Conservation (phyloP, 1,140 invertebrate genomes). For the Pseudomyrmex sp. region DNA sequence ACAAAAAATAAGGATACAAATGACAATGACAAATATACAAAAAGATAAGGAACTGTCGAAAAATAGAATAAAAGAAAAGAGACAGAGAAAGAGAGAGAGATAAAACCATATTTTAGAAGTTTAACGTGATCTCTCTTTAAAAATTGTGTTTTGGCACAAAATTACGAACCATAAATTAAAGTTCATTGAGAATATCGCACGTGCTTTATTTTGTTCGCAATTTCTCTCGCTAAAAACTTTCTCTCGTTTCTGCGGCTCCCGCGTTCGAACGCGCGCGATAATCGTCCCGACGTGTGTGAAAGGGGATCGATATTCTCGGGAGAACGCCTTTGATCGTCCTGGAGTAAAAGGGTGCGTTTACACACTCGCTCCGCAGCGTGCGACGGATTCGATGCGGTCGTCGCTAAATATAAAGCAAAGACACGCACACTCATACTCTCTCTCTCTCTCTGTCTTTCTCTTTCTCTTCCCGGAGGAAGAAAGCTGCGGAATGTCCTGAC, state of each 20-base stretch:
- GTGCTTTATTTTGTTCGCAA: background rate
- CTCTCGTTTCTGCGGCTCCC: conserved; percentile 35
- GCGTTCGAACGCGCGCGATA: conserved; percentile 37
- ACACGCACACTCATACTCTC: conserved; percentile 13
- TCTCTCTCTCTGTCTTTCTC: no score
- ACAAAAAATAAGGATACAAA: no score
- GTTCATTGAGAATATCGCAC: background rate
- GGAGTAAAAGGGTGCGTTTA: conserved; percentile 63
- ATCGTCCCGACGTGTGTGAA: conserved; percentile 11
- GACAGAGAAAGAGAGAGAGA: no score
- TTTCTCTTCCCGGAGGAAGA: conserved; percentile 25
- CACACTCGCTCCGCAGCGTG: conserved; percentile 49
- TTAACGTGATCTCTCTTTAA: no score
- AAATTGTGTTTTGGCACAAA: no score
- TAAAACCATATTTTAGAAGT: no score
- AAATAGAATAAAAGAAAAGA: no score
- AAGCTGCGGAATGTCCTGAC: conserved; percentile 76
- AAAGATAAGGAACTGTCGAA: no score
- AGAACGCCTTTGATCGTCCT: conserved; percentile 61
- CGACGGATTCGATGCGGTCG: conserved; percentile 66
- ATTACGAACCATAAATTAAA: no score
- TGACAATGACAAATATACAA: no score
- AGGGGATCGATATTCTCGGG: conserved; percentile 56
- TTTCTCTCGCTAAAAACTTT: background rate
- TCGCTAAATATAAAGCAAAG: conserved; percentile 81